Percentiles rank a stretch among this genome's conserved stretches.
Conservation (phyloP, 2,888 invertebrate species). For the Galeruca laticollis region DNA sequence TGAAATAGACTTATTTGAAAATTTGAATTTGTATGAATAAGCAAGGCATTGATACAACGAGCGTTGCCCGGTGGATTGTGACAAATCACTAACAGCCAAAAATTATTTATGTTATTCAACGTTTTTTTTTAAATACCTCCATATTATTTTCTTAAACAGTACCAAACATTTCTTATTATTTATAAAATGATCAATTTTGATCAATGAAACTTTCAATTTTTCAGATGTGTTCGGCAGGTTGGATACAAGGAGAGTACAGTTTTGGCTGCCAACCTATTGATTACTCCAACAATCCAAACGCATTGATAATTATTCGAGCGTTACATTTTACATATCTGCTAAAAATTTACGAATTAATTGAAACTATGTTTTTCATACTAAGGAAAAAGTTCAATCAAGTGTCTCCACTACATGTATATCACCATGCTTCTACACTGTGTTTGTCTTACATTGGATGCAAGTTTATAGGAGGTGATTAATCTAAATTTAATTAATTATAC, state of each 20-base stretch:
- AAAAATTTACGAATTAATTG: constrained; percentile 70
- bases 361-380: constrained; percentile 79
- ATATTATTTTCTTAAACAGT: too few relatives aligned
- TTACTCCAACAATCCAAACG: constrained; percentile 73
- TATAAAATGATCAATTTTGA: not conserved
- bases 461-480: constrained; percentile 74
- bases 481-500: not conserved
- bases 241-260: constrained; percentile 71
- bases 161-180: not conserved
- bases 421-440: constrained; percentile 74
- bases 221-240: constrained; percentile 75
- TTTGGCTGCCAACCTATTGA: constrained; percentile 79
- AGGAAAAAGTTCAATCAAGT: constrained; percentile 80
- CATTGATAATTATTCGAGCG: constrained; percentile 61
- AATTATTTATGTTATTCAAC: too few relatives aligned
- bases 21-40: too few relatives aligned
- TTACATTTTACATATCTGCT: constrained; percentile 6
- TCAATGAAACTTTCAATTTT: constrained; percentile 18
- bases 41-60: too few relatives aligned
- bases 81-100: too few relatives aligned
- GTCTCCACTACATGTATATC: constrained; percentile 79
- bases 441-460: constrained; percentile 74
- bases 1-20: too few relatives aligned
- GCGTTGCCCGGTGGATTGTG: too few relatives aligned
- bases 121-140: too few relatives aligned